Base-by-base conservation (phyloP, 2,888 invertebrate species). In the Adela reaumurella region DNA sequence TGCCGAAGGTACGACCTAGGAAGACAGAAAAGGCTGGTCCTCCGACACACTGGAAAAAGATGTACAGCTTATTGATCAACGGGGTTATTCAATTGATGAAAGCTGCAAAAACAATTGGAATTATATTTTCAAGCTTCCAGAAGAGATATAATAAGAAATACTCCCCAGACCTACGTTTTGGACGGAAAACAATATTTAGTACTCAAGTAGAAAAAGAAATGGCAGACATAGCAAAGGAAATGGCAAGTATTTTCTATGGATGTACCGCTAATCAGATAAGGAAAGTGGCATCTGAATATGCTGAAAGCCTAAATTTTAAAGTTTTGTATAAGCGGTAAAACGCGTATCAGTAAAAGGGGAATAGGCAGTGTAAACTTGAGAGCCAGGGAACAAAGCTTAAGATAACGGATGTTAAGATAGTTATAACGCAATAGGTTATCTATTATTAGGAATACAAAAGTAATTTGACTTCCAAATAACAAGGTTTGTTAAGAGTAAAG, bases 101-200 rank as follows among this genome's bases (percentile, higher is more conserved):
- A 50, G 54, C 56, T 52, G 56, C 53, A 50, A 55, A 54, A 53
- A 49, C 52, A 43, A 51, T 53, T 51, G 51, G 52, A 52, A 54
- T 54, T 50, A 52, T 52, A 45, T 54, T 53, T 54, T 55, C 54
- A 49, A 57, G 53, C 49, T 51, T 56, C 43, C 53, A 54, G 49
- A 56, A 54, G 49, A 49, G 56, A 47, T 52, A 52, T 49, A 56
- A 56, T 47, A 51, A 57, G 19, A 52, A 55, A 14, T 50, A 54
- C 50, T 46, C 19, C 48, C 54, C 50, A 43, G 55, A 54, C 51
- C 56, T 57, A 55, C 57, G 55, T 53, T 52, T 54, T 42, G 55
- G 56, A 49, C 49, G 54, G 49, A 53, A 52, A 47, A 52, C 52
- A 54, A 52, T 55, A 46, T 55, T 55, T 47, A 56, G 50, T 50